phyloP scores from a whole-genome alignment of 2,113 vertebrate genomes.

The Plectropomus leopardus region DNA sequence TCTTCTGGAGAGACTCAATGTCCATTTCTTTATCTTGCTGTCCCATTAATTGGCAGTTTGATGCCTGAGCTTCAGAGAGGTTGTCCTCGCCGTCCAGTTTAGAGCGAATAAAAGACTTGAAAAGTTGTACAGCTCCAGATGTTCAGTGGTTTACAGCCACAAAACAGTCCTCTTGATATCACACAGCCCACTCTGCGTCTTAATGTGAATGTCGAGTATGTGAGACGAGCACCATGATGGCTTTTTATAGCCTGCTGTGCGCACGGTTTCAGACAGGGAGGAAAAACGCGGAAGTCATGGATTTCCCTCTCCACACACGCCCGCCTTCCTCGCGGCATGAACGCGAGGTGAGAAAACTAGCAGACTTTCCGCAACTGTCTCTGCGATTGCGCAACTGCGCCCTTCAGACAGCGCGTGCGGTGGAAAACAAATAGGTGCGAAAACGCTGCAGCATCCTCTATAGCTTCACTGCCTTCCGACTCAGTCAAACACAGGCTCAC shows the following conservation, averaged over 20 bases:
- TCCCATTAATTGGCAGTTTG: not conserved
- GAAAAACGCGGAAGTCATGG: conserved; percentile 81
- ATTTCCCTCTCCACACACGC: conserved; percentile 69
- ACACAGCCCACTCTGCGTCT: not conserved
- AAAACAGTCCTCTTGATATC: not conserved
- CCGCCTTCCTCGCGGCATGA: not conserved
- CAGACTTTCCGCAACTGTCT: conserved; percentile 62
- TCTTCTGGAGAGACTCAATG: conserved; percentile 66
- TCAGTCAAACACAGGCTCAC: not conserved
- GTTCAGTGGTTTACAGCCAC: not conserved
- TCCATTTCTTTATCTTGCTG: conserved; percentile 54
- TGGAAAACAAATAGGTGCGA: conserved; percentile 72
- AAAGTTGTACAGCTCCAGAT: conserved; percentile 12
- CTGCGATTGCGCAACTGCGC: conserved; percentile 65
- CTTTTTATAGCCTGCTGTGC: conserved; percentile 41
- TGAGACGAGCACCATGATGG: not conserved
- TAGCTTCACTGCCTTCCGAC: conserved; percentile 32
- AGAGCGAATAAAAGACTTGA: not conserved
- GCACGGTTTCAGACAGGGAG: conserved; percentile 48
- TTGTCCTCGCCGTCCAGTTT: not conserved
- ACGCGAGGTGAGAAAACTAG: conserved; percentile 47
- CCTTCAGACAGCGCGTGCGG: not conserved
- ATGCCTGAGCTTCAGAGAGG: not conserved
- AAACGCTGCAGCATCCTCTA: not conserved
- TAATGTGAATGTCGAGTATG: not conserved